phyloP scores from a whole-genome alignment of 2,888 invertebrate species.

The Argynnis bischoffii region DNA sequence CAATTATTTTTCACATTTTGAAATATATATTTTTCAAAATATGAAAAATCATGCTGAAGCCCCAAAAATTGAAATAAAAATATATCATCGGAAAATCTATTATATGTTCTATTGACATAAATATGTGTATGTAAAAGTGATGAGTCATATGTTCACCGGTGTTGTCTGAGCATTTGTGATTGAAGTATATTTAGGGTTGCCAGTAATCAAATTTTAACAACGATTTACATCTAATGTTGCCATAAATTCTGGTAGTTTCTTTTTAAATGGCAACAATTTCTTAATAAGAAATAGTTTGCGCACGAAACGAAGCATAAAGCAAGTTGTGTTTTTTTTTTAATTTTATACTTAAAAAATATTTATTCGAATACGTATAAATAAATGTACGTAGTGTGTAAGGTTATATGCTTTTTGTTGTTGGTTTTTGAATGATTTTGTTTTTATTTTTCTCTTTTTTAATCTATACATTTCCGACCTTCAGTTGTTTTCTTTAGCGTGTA shows the following conservation, averaged over 20 bases:
- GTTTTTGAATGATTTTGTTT: conserved; percentile 34
- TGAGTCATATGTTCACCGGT: conserved; percentile 28
- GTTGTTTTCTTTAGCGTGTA: background rate
- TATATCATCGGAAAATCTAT: no score
- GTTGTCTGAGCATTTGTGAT: conserved; percentile 33
- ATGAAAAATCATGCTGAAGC: no score
- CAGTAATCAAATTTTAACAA: conserved; percentile 23
- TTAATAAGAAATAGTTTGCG: conserved; percentile 29
- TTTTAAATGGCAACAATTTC: conserved; percentile 28
- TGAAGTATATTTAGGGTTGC: conserved; percentile 25
- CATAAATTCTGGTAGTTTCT: conserved; percentile 19
- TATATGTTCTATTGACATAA: background rate
- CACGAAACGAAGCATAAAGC: conserved; percentile 63
- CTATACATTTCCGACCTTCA: conserved; percentile 4
- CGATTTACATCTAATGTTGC: conserved; percentile 18
- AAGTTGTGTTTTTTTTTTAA: conserved; percentile 75
- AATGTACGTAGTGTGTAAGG: conserved; percentile 61
- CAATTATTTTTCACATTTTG: no score
- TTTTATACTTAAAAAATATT: conserved; percentile 77
- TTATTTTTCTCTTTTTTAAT: conserved; percentile 1
- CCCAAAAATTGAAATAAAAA: no score
- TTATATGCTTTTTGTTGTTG: conserved; percentile 36
- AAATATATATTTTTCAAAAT: no score
- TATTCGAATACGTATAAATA: conserved; percentile 72
- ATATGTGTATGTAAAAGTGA: background rate